Evolutionary conservation across 2,113 vertebrate genomes (phyloP).

Genomic region (Cynopterus brachyotis): DNA sequence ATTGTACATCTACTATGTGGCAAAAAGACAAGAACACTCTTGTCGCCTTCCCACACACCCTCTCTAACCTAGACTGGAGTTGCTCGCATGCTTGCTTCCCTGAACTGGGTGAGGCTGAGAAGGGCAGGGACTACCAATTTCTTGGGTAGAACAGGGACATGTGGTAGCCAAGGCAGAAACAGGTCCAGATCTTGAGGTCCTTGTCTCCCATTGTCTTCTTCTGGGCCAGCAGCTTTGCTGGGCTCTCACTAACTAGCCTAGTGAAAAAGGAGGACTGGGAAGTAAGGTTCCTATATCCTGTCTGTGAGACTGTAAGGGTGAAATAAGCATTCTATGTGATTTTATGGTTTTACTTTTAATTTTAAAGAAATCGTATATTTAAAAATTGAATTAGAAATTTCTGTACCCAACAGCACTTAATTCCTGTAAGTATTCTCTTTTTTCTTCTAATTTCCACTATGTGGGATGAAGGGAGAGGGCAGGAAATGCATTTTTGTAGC

Average conservation of each 20-base stretch:
- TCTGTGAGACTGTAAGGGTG: neutral
- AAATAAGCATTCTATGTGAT: conserved; percentile 7
- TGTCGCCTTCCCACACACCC: accelerated
- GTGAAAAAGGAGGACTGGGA: neutral
- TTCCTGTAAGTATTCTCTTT: neutral
- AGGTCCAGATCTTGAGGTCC: neutral
- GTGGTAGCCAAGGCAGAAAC: neutral
- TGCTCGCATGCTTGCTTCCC: neutral
- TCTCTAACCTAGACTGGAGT: neutral
- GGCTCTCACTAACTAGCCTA: neutral
- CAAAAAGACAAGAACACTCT: neutral
- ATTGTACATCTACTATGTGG: neutral
- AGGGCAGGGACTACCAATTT: neutral
- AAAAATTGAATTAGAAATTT: conserved; percentile 19
- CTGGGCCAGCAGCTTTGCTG: neutral
- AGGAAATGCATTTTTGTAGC: conserved; percentile 19
- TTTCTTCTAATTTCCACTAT: neutral
- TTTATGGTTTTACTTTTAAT: neutral
- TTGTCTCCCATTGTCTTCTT: neutral
- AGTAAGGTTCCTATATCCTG: neutral
- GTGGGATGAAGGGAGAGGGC: neutral
- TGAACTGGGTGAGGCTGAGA: neutral
- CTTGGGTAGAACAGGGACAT: neutral
- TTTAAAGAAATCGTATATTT: conserved; percentile 5
- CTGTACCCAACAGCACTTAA: neutral